phyloP scores from a whole-genome alignment of 2,797 vertebrate species.

The Mormyrus proboscirostris region DNA sequence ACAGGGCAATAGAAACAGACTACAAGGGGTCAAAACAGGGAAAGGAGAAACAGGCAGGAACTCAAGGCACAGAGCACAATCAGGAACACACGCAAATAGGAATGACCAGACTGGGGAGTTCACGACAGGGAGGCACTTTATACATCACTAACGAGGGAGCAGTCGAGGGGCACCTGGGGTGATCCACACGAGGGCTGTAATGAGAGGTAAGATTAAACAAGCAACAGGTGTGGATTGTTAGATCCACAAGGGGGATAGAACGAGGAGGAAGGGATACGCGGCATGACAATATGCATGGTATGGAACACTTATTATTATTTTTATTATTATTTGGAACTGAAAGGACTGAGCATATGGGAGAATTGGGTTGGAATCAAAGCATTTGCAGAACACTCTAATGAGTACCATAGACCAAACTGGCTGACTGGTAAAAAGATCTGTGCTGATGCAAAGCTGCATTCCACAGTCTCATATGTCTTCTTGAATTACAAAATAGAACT shows the following conservation, averaged over 20 bases:
- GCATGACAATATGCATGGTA: background rate
- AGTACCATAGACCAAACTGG: background rate
- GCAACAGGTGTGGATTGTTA: background rate
- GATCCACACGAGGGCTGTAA: background rate
- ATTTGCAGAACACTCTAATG: background rate
- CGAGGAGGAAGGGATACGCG: background rate
- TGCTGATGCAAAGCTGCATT: background rate
- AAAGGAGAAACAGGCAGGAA: background rate
- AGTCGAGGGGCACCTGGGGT: background rate
- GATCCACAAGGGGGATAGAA: background rate
- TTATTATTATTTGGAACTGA: background rate
- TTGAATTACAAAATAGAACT: background rate
- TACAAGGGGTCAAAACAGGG: background rate
- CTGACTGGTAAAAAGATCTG: background rate
- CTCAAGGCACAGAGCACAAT: background rate
- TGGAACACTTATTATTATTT: background rate
- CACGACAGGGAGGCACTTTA: background rate
- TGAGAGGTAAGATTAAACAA: background rate
- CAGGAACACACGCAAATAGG: too few species aligned
- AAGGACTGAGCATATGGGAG: background rate
- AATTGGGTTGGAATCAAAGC: slow-evolving; percentile 4
- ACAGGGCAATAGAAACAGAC: too few species aligned
- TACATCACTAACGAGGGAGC: background rate
- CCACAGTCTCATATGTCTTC: background rate
- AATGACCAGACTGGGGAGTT: background rate